phyloP scores from a whole-genome alignment of 2,113 vertebrate genomes.

The Tetrax tetrax region DNA sequence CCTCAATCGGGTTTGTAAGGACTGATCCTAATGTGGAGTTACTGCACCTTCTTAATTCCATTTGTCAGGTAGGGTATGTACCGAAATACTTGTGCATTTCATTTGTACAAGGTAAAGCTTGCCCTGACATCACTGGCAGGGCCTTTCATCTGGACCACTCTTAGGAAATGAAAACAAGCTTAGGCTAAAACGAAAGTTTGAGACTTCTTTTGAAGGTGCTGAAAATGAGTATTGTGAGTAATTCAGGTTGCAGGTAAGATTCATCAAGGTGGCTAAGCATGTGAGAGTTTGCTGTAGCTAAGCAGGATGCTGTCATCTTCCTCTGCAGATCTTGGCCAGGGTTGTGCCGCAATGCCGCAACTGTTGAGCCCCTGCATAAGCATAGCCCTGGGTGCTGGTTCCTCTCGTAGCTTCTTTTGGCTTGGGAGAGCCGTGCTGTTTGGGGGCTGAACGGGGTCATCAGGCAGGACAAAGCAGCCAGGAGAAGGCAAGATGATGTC shows the following conservation, averaged over 20 bases:
- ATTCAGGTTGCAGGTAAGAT: neutral
- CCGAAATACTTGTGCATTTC: accelerated
- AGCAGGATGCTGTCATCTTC: neutral
- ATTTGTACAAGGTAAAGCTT: accelerated
- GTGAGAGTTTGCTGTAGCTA: neutral
- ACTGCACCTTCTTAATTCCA: neutral
- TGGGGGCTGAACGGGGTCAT: neutral
- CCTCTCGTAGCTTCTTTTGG: neutral
- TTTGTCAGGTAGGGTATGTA: neutral
- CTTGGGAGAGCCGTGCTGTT: neutral
- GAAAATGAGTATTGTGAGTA: neutral
- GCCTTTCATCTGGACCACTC: neutral
- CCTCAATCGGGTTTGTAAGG: neutral
- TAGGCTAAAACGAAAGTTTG: neutral
- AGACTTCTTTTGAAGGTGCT: neutral
- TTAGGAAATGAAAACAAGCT: neutral
- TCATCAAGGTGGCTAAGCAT: neutral
- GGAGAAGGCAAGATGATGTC: neutral
- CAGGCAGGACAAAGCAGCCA: accelerated
- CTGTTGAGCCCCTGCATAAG: neutral
- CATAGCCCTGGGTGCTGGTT: neutral
- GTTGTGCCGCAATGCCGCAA: accelerated
- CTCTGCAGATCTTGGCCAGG: neutral
- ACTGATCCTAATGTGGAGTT: neutral
- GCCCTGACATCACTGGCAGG: accelerated